A percentile compares a stretch with the other conserved stretches of the same genome.
Conservation (phyloP, 2,888 invertebrate genomes). For the Acrobasis repandana region DNA sequence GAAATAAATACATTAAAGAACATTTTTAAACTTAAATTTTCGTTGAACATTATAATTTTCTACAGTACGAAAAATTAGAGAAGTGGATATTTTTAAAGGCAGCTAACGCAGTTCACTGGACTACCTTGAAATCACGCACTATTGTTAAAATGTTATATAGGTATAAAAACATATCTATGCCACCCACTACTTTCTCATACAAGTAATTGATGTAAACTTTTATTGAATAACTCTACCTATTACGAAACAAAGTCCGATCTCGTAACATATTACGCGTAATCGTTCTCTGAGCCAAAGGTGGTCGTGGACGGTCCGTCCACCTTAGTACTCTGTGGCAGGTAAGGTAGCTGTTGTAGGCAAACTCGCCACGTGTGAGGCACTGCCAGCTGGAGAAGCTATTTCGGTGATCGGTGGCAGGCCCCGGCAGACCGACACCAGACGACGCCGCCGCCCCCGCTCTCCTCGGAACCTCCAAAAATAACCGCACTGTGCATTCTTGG, state of each 20-base stretch:
- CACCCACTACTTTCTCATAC: background rate
- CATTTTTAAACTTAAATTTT: too few relatives aligned
- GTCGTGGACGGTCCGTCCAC: background rate
- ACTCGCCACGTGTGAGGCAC: constrained; percentile 78
- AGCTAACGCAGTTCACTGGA: constrained; percentile 10
- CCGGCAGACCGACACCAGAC: constrained; percentile 84
- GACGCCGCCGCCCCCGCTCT: constrained; percentile 81
- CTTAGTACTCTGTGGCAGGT: constrained; percentile 41
- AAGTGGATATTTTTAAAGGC: constrained; percentile 8
- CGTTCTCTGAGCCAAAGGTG: background rate
- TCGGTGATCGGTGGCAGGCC: constrained; percentile 84
- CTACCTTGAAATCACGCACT: constrained; percentile 18
- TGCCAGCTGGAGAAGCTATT: constrained; percentile 81
- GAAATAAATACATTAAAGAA: too few relatives aligned
- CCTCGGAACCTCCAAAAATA: constrained; percentile 79
- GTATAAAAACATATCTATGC: background rate
- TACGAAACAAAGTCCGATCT: background rate
- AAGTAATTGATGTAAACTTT: background rate
- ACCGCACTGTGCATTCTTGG: constrained; percentile 81
- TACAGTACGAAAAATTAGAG: constrained; percentile 1
- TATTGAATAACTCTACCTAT: background rate
- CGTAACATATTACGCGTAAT: background rate
- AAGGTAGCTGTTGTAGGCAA: constrained; percentile 48
- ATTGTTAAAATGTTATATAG: background rate
- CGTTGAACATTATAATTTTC: too few relatives aligned